Conservation (phyloP, 2,797 vertebrate genomes). For the Myotis planiceps region DNA sequence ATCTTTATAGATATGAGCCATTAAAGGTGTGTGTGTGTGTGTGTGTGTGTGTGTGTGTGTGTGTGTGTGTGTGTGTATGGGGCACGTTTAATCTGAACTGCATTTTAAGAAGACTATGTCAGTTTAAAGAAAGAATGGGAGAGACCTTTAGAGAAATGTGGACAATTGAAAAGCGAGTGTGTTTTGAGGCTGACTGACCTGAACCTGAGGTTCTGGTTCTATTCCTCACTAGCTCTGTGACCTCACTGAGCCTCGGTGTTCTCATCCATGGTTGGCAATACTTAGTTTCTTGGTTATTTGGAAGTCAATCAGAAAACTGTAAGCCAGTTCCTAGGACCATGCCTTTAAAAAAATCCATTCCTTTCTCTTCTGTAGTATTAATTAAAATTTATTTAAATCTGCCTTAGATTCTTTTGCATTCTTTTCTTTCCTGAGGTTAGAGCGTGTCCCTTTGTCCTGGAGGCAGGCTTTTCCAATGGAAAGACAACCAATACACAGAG, state of each 20-base stretch:
- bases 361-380: neutral
- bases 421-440: slow-evolving; percentile 40
- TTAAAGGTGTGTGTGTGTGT: neutral
- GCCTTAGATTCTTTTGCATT: slow-evolving; percentile 40
- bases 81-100: neutral
- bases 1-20: neutral
- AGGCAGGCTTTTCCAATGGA: slow-evolving; percentile 1
- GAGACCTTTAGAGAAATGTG: neutral
- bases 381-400: slow-evolving; percentile 46
- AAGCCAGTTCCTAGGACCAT: neutral
- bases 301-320: neutral
- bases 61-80: neutral
- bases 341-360: neutral
- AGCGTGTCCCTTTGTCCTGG: neutral
- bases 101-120: neutral
- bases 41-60: neutral
- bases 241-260: neutral
- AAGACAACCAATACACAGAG: neutral
- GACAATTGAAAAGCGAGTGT: neutral
- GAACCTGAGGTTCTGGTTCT: neutral
- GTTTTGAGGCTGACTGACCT: neutral
- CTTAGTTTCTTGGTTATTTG: neutral
- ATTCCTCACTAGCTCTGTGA: neutral
- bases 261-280: neutral
- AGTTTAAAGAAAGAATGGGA: neutral